Evolutionary conservation across 2,888 invertebrate species (phyloP).

Genomic region (Priocnemis perturbator): DNA sequence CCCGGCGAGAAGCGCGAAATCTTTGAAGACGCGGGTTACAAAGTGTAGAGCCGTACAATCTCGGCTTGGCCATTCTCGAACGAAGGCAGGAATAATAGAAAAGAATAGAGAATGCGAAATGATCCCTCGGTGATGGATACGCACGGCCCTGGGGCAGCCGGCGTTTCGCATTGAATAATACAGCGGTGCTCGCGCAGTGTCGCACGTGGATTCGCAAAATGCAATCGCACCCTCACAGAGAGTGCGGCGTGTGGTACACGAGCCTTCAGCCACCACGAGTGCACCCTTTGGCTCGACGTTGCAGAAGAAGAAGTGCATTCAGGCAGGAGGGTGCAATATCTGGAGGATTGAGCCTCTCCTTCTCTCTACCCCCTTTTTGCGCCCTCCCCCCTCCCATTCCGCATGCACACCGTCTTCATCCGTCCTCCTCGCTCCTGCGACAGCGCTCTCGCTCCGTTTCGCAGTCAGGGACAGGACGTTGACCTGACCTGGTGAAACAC

Average conservation of each 20-base stretch:
- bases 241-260: neutral
- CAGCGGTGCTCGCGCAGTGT: constrained; percentile 20
- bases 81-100: too few relatives aligned
- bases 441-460: constrained; percentile 31
- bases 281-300: constrained; percentile 51
- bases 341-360: constrained; percentile 61
- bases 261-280: constrained; percentile 33
- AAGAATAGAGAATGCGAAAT: too few relatives aligned
- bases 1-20: too few relatives aligned
- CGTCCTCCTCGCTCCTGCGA: constrained; percentile 32
- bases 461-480: constrained; percentile 69
- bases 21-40: too few relatives aligned
- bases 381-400: constrained; percentile 8
- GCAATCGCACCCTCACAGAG: constrained; percentile 47
- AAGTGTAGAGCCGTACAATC: too few relatives aligned
- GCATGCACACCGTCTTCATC: constrained; percentile 21
- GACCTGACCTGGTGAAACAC: constrained; percentile 76
- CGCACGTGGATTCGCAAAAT: constrained; percentile 51
- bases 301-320: constrained; percentile 62
- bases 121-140: constrained; percentile 17
- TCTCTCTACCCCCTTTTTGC: constrained; percentile 14
- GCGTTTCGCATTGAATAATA: constrained; percentile 36
- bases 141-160: constrained; percentile 20
- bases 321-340: constrained; percentile 61
- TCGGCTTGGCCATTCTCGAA: too few relatives aligned